These are phyloP conservation scores for Arge pagana DNA, from an alignment of 2,888 invertebrate species.

Conservation along the genomic window DNA sequence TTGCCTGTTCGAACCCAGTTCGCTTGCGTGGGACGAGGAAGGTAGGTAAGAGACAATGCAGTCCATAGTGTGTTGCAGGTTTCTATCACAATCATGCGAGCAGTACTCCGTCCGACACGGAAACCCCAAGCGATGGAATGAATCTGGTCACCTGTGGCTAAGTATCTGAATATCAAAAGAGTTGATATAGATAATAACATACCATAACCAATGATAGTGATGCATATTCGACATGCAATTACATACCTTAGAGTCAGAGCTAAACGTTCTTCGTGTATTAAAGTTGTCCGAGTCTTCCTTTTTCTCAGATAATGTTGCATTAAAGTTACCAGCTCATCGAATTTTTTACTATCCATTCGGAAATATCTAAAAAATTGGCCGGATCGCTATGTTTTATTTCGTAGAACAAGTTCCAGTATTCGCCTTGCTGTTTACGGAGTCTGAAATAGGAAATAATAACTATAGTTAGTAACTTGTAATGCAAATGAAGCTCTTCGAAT, in stretches of 20 bases:
- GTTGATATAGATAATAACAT: slow-evolving; percentile 5
- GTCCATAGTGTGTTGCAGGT: slow-evolving; percentile 14
- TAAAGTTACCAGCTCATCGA: slow-evolving; percentile 4
- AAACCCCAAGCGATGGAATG: slow-evolving; percentile 17
- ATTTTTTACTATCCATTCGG: slow-evolving; percentile 9
- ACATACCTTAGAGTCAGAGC: slow-evolving; percentile 8
- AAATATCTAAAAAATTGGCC: slow-evolving; percentile 13
- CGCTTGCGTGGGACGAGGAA: slow-evolving; percentile 1
- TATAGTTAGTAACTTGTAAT: not conserved
- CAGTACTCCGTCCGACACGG: slow-evolving; percentile 19
- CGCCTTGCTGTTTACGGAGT: slow-evolving; percentile 5
- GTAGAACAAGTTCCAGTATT: slow-evolving; percentile 19
- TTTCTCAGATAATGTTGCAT: slow-evolving; percentile 10
- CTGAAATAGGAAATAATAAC: not conserved
- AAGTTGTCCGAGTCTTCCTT: not conserved
- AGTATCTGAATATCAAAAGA: slow-evolving; percentile 25
- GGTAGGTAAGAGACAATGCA: slow-evolving; percentile 14
- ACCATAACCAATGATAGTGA: not conserved
- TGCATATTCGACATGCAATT: too few relatives aligned
- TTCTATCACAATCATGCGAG: slow-evolving; percentile 4
- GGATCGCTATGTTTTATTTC: slow-evolving; percentile 15
- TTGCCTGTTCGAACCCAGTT: slow-evolving; percentile 12
- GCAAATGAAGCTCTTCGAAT: not conserved
- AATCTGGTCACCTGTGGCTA: slow-evolving; percentile 24
- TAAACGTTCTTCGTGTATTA: slow-evolving; percentile 6